Percentiles rank a stretch among this genome's conserved stretches.
phyloP scores from a whole-genome alignment of 2,113 vertebrate genomes.

The Pomatostomus ruficeps region DNA sequence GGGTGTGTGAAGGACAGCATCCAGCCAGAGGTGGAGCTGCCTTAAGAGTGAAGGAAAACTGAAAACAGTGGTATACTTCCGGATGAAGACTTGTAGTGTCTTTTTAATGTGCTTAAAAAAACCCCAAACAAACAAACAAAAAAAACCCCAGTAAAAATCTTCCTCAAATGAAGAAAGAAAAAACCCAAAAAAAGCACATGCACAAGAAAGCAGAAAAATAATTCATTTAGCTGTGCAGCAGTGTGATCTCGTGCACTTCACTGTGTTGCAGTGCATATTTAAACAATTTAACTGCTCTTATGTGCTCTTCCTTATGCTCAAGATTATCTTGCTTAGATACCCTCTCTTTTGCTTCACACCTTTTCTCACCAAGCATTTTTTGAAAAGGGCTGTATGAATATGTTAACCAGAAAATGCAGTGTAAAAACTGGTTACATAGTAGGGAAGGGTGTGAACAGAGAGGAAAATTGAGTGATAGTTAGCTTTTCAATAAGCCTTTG shows the following conservation, averaged over 20 bases:
- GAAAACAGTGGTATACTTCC: not conserved
- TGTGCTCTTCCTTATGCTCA: not conserved
- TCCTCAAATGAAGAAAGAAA: not conserved
- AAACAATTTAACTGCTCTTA: not conserved
- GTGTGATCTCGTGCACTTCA: not conserved
- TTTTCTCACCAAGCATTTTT: not conserved
- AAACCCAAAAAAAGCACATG: not conserved
- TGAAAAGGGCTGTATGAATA: not conserved
- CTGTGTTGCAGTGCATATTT: not conserved
- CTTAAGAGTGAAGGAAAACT: not conserved
- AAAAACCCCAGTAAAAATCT: not conserved
- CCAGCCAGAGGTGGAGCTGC: not conserved
- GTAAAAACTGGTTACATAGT: not conserved
- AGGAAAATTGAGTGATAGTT: not conserved
- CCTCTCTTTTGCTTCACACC: not conserved
- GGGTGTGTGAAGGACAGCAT: not conserved
- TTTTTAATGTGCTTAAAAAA: too few relatives aligned
- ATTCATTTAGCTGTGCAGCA: not conserved
- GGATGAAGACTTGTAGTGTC: not conserved
- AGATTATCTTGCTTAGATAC: not conserved
- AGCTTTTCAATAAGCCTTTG: not conserved
- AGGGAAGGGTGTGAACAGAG: not conserved
- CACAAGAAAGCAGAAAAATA: not conserved
- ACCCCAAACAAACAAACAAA: too few relatives aligned
- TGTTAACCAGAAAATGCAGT: constrained; percentile 18